Evolutionary conservation across 2,888 invertebrate species (phyloP).

Genomic region (Nymphalis urticae): DNA sequence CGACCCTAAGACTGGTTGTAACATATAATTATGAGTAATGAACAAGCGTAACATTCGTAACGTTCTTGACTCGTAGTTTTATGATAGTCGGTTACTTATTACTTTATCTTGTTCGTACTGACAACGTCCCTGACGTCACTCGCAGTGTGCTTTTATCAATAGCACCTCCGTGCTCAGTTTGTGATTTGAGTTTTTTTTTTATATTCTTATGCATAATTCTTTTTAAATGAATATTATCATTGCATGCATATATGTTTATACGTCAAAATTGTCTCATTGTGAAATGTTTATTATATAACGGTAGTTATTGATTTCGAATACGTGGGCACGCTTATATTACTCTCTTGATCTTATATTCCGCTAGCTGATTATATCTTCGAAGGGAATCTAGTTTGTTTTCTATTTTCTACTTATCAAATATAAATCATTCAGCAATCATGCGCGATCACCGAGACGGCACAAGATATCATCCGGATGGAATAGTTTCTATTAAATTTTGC

Average conservation of each 20-base stretch:
- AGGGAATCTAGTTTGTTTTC: constrained; percentile 35
- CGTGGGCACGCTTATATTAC: constrained; percentile 4
- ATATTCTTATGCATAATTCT: too few relatives aligned
- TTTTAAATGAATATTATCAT: too few relatives aligned
- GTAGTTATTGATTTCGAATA: not conserved
- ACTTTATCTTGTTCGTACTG: not conserved
- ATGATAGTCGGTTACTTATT: not conserved
- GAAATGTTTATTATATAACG: not conserved
- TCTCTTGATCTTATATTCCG: constrained; percentile 21
- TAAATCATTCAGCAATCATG: constrained; percentile 59
- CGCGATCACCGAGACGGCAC: constrained; percentile 55
- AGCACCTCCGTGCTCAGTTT: not conserved
- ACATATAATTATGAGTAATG: constrained; percentile 3
- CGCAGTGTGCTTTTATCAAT: not conserved
- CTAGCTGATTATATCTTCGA: constrained; percentile 29
- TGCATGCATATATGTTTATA: too few relatives aligned
- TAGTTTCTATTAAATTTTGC: constrained; percentile 70
- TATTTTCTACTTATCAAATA: constrained; percentile 45
- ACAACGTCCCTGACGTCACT: not conserved
- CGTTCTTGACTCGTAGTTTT: not conserved
- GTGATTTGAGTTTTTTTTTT: too few relatives aligned
- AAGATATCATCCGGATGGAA: constrained; percentile 61
- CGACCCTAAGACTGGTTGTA: constrained; percentile 26
- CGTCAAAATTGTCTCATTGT: too few relatives aligned
- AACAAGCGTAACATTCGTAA: not conserved